phyloP scores from a whole-genome alignment of 1,140 invertebrate genomes.

The Gonatopus flavifemur region DNA sequence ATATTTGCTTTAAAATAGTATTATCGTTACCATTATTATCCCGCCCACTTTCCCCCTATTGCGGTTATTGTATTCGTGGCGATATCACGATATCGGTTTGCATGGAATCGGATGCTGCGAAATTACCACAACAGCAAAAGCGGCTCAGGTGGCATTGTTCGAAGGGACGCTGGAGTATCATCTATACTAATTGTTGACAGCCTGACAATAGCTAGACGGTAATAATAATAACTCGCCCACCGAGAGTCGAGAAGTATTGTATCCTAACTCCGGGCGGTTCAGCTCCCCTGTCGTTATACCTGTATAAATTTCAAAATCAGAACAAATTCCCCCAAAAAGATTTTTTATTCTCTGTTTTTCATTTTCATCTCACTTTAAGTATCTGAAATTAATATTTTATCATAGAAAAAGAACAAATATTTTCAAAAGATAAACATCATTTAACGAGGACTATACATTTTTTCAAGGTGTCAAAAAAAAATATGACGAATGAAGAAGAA shows the following conservation, averaged over 20 bases:
- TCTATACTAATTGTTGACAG: slow-evolving; percentile 54
- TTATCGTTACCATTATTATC: no score
- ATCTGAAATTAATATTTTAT: no score
- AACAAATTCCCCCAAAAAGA: no score
- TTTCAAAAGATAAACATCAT: neutral
- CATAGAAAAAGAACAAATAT: neutral
- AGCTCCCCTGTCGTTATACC: no score
- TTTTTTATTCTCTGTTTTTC: no score
- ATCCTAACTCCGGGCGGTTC: slow-evolving; percentile 8
- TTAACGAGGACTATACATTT: neutral
- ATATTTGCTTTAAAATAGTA: no score
- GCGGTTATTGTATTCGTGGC: no score
- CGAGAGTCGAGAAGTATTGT: slow-evolving; percentile 36
- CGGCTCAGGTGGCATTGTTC: slow-evolving; percentile 29
- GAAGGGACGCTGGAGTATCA: slow-evolving; percentile 42
- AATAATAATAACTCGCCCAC: slow-evolving; percentile 46
- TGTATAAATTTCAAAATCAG: no score
- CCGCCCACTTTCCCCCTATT: no score
- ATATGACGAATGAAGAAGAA: no score
- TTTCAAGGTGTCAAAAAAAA: neutral
- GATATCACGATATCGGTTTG: slow-evolving; percentile 15
- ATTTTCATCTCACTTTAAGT: no score
- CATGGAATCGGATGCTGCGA: slow-evolving; percentile 14
- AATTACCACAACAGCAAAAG: no score
- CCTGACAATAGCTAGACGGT: slow-evolving; percentile 39